Conservation (phyloP, 2,888 invertebrate genomes). For the Nomada hirtipes region DNA sequence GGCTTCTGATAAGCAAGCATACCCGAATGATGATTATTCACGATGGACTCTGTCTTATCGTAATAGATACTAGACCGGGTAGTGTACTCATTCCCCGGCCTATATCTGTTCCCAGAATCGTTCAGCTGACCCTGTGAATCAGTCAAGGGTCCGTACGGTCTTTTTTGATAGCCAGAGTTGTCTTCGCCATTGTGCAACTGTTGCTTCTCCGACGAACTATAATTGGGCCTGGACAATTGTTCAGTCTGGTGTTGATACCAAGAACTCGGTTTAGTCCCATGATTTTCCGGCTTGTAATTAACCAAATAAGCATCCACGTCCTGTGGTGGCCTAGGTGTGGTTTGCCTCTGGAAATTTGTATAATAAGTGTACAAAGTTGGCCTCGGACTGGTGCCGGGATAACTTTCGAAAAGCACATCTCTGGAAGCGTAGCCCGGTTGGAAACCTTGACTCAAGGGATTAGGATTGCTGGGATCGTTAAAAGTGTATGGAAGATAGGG, state of each 20-base stretch:
- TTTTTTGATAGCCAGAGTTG: background rate
- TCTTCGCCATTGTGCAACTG: slow-evolving; percentile 4
- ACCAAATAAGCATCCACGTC: slow-evolving; percentile 27
- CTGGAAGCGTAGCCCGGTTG: slow-evolving; percentile 54
- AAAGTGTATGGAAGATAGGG: slow-evolving; percentile 61
- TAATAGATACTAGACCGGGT: slow-evolving; percentile 6
- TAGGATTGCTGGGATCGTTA: slow-evolving; percentile 77
- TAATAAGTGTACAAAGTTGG: slow-evolving; percentile 72
- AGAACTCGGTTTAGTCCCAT: background rate
- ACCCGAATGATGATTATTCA: slow-evolving; percentile 1
- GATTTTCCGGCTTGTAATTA: slow-evolving; percentile 31
- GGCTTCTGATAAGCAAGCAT: slow-evolving; percentile 46
- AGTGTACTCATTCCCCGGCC: slow-evolving; percentile 11
- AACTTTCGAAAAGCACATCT: slow-evolving; percentile 68
- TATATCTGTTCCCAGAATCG: background rate
- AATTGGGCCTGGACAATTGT: slow-evolving; percentile 17
- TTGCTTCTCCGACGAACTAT: slow-evolving; percentile 10
- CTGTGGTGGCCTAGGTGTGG: slow-evolving; percentile 41
- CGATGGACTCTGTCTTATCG: background rate
- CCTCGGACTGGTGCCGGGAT: slow-evolving; percentile 63
- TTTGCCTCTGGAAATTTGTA: slow-evolving; percentile 54
- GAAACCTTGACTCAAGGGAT: slow-evolving; percentile 76
- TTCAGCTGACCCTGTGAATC: background rate
- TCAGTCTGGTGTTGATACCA: slow-evolving; percentile 23
- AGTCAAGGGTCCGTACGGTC: background rate